Evolutionary conservation across 64 coral and sea anemone genomes (phyloP).

Genomic region (Actinia equina): DNA sequence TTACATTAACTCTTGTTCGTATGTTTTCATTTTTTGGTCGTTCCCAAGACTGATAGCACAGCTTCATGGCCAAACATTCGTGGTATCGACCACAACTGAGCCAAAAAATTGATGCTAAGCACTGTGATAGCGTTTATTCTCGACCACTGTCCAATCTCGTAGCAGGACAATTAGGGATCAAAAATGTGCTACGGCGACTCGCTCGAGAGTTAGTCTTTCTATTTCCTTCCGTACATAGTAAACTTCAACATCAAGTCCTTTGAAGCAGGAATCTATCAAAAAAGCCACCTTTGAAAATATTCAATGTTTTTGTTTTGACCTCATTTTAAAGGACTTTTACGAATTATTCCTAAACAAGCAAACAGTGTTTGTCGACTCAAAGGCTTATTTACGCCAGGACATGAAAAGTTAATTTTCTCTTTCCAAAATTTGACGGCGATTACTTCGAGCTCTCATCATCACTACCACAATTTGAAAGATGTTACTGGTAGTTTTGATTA

Average conservation of each 20-base stretch:
- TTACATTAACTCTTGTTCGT: constrained; percentile 13
- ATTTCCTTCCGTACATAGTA: constrained; percentile 17
- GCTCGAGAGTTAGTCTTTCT: background rate
- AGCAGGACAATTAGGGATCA: background rate
- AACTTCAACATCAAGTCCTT: constrained; percentile 18
- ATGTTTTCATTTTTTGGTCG: constrained; percentile 24
- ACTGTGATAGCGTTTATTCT: background rate
- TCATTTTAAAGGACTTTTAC: background rate
- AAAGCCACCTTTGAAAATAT: background rate
- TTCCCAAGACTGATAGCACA: background rate
- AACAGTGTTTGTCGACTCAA: constrained; percentile 4
- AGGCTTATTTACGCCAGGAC: constrained; percentile 16
- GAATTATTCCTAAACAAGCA: constrained; percentile 21
- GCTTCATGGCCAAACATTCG: background rate
- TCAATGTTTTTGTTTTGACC: background rate
- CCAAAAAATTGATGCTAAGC: background rate
- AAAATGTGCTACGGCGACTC: background rate
- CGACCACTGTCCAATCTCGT: background rate
- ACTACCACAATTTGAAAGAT: background rate
- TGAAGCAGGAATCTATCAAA: constrained; percentile 5
- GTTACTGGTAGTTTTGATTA: background rate
- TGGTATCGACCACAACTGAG: background rate
- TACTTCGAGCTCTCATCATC: constrained; percentile 8
- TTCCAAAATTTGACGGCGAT: constrained; percentile 12
- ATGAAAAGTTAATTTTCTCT: background rate